Evolutionary conservation across 2,888 invertebrate genomes (phyloP).

Genomic region (Lumbricus terrestris): DNA sequence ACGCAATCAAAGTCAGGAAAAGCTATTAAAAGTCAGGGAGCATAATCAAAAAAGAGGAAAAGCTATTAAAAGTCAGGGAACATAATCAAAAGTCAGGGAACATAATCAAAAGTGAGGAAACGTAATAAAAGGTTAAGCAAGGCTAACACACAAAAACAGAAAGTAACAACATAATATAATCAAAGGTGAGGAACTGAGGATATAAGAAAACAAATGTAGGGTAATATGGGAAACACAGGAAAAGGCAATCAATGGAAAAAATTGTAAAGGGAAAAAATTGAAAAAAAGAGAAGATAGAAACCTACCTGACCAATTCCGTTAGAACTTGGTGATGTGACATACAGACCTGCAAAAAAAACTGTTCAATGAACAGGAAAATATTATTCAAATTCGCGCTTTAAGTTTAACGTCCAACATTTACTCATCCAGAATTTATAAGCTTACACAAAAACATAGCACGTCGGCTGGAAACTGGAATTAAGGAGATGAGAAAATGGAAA

Average conservation of each 20-base stretch:
- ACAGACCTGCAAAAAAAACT: conserved; percentile 63
- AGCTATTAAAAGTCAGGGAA: no score
- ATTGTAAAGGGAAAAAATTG: not conserved
- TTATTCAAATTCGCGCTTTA: not conserved
- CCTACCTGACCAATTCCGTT: conserved; percentile 73
- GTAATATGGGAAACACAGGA: no score
- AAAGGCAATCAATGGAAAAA: not conserved
- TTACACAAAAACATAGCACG: no score
- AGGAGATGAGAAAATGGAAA: no score
- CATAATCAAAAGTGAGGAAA: not conserved
- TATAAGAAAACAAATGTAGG: no score
- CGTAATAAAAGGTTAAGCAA: not conserved
- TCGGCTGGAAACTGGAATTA: no score
- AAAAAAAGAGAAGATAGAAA: not conserved
- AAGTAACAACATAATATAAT: not conserved
- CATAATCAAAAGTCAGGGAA: no score
- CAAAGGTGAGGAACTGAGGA: not conserved
- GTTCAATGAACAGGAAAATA: not conserved
- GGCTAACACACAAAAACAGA: not conserved
- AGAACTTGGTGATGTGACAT: conserved; percentile 76
- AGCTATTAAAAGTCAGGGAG: no score
- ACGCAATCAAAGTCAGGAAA: no score
- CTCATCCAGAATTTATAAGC: not conserved
- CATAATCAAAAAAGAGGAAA: no score
- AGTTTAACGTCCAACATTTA: not conserved